These are phyloP conservation scores for Caenorhabditis japonica DNA, from an alignment of 2,888 invertebrate genomes.

Conservation along the genomic window DNA sequence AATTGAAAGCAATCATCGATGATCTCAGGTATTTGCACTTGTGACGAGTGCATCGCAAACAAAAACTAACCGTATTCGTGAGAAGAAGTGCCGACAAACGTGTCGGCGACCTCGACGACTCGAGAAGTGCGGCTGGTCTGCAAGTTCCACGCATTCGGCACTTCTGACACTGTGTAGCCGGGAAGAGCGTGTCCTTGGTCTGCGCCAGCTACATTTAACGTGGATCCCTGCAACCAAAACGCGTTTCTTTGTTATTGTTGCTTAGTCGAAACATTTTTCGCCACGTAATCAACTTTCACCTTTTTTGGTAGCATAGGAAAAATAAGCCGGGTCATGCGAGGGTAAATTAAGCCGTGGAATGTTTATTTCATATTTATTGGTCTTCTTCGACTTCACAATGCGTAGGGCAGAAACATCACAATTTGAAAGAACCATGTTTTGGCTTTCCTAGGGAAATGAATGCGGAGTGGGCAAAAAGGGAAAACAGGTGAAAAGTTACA, in stretches of 20 bases:
- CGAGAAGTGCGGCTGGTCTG: conserved; percentile 65
- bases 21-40: conserved; percentile 28
- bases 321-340: conserved; percentile 14
- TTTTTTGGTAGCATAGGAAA: too few species aligned
- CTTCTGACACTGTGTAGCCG: conserved; percentile 76
- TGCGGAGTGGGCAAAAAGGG: conserved; percentile 5
- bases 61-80: conserved; percentile 59
- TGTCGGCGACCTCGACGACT: conserved; percentile 77
- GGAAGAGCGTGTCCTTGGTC: conserved; percentile 57
- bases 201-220: conserved; percentile 31
- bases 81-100: conserved; percentile 71
- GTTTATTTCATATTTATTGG: conserved; percentile 19
- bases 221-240: conserved; percentile 39
- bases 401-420: conserved; percentile 37
- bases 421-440: neutral
- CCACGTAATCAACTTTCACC: too few species aligned
- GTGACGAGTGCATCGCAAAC: conserved; percentile 43
- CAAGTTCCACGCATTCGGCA: conserved; percentile 75
- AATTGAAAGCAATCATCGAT: conserved; percentile 14
- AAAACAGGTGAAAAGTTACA: conserved; percentile 21
- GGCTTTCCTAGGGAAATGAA: conserved; percentile 8
- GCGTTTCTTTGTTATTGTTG: too few species aligned
- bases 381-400: neutral
- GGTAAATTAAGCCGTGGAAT: neutral
- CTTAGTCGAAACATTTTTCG: too few species aligned